These are phyloP conservation scores for Marisa cornuarietis DNA, from an alignment of 1,140 invertebrate genomes.

Conservation along the genomic window DNA sequence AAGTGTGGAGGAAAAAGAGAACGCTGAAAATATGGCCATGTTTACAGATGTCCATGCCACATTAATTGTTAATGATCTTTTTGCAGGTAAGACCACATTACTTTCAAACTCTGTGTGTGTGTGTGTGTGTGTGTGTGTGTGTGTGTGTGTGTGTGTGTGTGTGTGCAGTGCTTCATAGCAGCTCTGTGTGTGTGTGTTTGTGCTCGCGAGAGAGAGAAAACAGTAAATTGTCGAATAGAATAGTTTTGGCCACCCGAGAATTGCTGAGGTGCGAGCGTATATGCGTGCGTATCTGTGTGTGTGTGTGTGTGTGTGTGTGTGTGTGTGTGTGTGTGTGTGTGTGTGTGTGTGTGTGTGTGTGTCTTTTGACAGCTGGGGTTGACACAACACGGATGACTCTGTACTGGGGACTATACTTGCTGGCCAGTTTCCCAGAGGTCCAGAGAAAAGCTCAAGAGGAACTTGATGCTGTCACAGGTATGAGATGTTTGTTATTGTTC, in stretches of 20 bases:
- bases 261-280: not conserved
- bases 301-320: too few species aligned
- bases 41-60: not conserved
- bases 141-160: too few species aligned
- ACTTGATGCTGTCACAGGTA: conserved; percentile 78
- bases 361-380: conserved; percentile 25
- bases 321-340: too few species aligned
- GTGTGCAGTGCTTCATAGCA: too few species aligned
- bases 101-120: not conserved
- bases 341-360: too few species aligned
- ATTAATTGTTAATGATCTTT: not conserved
- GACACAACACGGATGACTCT: conserved; percentile 78
- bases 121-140: not conserved
- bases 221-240: not conserved
- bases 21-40: not conserved
- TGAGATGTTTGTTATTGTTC: not conserved
- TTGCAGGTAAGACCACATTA: too few species aligned
- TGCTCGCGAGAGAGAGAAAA: not conserved
- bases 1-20: not conserved
- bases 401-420: conserved; percentile 64
- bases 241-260: not conserved
- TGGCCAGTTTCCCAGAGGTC: conserved; percentile 62
- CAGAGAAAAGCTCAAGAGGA: conserved; percentile 82
- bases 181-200: too few species aligned
- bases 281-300: too few species aligned